A percentile compares a stretch with the other conserved stretches of the same genome.
phyloP scores from a whole-genome alignment of 2,797 vertebrate genomes.

The Phyllotis vaccarum region DNA sequence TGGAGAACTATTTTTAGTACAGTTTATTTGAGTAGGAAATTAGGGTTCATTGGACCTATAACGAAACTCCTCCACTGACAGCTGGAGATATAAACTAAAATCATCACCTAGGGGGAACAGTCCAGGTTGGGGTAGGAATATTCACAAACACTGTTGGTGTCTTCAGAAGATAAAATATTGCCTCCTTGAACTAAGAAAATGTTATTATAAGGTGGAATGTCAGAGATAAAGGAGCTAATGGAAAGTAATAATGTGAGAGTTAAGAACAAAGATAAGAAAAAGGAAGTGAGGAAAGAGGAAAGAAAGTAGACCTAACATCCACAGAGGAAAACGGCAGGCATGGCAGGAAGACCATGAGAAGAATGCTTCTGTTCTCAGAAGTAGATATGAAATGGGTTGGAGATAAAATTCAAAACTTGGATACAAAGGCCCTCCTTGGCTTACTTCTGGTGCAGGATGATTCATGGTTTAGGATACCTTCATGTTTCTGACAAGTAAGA shows the following conservation, averaged over 20 bases:
- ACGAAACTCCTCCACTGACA: neutral
- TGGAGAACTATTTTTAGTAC: neutral
- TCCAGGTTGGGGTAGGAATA: neutral
- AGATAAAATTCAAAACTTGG: neutral
- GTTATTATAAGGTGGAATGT: neutral
- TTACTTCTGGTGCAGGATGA: neutral
- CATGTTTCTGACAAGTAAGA: neutral
- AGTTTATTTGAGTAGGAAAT: neutral
- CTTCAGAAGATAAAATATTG: neutral
- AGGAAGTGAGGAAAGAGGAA: neutral
- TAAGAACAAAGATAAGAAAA: neutral
- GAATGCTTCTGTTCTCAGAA: neutral
- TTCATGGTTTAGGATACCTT: neutral
- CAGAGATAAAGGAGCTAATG: neutral
- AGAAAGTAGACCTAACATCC: neutral
- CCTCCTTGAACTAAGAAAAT: neutral
- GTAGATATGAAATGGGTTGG: neutral
- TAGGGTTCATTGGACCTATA: neutral
- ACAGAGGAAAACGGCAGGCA: neutral
- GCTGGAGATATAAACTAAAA: conserved; percentile 5
- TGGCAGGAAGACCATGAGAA: neutral
- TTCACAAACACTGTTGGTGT: neutral
- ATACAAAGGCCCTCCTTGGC: neutral
- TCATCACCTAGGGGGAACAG: neutral
- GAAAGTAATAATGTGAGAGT: neutral